Conservation (phyloP, 2,113 vertebrate genomes). For the Lonchura striata region DNA sequence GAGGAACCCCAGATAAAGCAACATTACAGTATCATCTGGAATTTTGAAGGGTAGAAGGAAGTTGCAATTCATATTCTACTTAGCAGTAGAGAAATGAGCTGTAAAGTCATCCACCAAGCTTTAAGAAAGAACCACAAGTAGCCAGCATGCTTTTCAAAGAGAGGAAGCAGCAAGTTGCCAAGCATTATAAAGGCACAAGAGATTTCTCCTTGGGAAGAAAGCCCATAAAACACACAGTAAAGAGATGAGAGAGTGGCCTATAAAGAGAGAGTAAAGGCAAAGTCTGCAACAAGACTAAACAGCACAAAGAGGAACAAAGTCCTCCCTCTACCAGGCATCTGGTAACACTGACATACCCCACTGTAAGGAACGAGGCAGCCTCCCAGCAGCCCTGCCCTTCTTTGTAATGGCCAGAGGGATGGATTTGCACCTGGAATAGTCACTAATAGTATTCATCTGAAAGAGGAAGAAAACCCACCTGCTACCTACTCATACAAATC, state of each 20-base stretch:
- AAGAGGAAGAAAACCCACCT: not conserved
- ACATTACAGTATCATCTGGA: not conserved
- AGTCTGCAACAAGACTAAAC: not conserved
- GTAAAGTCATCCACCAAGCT: not conserved
- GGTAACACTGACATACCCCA: not conserved
- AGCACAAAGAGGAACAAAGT: not conserved
- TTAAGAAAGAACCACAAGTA: not conserved
- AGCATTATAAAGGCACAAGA: not conserved
- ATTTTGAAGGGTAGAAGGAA: not conserved
- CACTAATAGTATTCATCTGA: not conserved
- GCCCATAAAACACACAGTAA: not conserved
- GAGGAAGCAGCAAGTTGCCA: not conserved
- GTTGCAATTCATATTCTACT: not conserved
- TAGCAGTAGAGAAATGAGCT: not conserved
- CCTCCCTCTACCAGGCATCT: not conserved
- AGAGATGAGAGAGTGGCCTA: not conserved
- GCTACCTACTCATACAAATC: not conserved
- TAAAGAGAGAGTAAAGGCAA: not conserved
- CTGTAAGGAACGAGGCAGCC: not conserved
- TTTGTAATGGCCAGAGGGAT: not conserved
- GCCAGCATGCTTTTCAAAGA: not conserved
- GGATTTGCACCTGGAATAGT: not conserved
- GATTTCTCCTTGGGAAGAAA: not conserved
- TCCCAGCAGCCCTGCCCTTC: not conserved
- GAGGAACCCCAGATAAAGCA: not conserved